Evolutionary conservation across 2,113 vertebrate genomes (phyloP).

Genomic region (Rana temporaria): DNA sequence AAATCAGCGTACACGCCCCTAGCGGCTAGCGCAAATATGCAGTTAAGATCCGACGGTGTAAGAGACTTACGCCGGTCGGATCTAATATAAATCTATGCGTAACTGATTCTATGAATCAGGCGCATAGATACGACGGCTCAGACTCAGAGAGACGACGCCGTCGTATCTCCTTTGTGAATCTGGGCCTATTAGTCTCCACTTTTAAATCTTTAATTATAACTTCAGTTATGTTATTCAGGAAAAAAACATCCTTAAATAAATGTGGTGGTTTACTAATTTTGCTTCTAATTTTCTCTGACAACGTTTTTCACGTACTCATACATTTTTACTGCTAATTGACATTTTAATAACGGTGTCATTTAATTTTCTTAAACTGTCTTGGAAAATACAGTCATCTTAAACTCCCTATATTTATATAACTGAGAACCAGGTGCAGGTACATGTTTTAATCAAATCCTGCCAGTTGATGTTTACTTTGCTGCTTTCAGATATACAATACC

Average conservation of each 20-base stretch:
- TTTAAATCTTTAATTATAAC: not conserved
- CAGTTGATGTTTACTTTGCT: conserved; percentile 17
- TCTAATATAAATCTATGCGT: too few relatives aligned
- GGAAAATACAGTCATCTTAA: conserved; percentile 10
- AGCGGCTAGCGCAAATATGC: too few relatives aligned
- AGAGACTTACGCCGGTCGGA: too few relatives aligned
- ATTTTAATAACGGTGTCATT: conserved; percentile 43
- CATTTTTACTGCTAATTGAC: conserved; percentile 30
- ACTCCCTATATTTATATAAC: conserved; percentile 37
- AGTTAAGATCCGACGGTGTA: too few relatives aligned
- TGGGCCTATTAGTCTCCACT: not conserved
- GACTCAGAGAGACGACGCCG: too few relatives aligned
- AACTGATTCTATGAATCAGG: too few relatives aligned
- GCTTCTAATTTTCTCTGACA: conserved; percentile 4
- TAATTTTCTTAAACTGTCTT: conserved; percentile 26
- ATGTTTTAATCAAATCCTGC: conserved; percentile 25
- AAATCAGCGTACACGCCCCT: too few relatives aligned
- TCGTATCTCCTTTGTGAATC: too few relatives aligned
- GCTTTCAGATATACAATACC: conserved; percentile 3
- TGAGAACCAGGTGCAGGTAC: conserved; percentile 42
- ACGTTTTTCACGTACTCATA: not conserved
- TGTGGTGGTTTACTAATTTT: conserved; percentile 6
- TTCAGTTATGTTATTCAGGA: not conserved
- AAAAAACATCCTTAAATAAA: not conserved
- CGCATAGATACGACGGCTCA: too few relatives aligned